Evolutionary conservation across 2,113 vertebrate species (phyloP), one percentile per base, ranked within the genome.

Genomic region (Pelecanoides urinatrix): DNA sequence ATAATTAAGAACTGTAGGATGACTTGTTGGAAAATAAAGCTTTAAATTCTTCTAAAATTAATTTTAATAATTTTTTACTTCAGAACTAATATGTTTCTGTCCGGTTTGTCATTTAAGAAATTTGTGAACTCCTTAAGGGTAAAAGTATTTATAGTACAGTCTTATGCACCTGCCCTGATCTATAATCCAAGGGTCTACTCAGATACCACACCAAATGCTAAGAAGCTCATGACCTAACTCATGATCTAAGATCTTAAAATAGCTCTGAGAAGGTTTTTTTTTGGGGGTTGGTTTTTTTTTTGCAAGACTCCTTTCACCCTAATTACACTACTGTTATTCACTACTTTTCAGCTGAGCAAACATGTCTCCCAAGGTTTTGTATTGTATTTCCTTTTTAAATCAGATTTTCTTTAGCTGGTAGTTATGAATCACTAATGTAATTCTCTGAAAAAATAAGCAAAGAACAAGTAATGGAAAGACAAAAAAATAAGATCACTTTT

Each of bases 151-250:
- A 99, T 99, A 99, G 99, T 66, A 66, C 45, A 61, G 92, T 92
- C 97, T 97, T 98, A 97, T 97, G 97, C 99, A 99, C 98, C 99
- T 99, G 99, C 98, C 97, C 75, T 98, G 95, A 98, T 98, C 98
- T 98, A 93, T 99, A 99, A 98, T 94, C 92, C 16, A 83, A 98
- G 98, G 97, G 98, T 94, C 98, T 97, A 90, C 92, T 97, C 92
- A 94, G 96, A 97, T 98, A 92, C 95, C 96, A 95, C 93, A 97
- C 61, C 97, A 98, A 98, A 98, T 98, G 95, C 96, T 95, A 95
- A 95, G 97, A 97, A 97, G 97, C 98, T 96, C 97, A 96, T 97
- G 82, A 96, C 95, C 92, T 81, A 94, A 92, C 73, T 91, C 80
- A 98, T 98, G 97, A 98, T 97, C 97, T 98, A 98, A 96, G 97